These are phyloP conservation scores for Cephalopholis sonnerati DNA, from an alignment of 2,113 vertebrate genomes.

Conservation along the genomic window DNA sequence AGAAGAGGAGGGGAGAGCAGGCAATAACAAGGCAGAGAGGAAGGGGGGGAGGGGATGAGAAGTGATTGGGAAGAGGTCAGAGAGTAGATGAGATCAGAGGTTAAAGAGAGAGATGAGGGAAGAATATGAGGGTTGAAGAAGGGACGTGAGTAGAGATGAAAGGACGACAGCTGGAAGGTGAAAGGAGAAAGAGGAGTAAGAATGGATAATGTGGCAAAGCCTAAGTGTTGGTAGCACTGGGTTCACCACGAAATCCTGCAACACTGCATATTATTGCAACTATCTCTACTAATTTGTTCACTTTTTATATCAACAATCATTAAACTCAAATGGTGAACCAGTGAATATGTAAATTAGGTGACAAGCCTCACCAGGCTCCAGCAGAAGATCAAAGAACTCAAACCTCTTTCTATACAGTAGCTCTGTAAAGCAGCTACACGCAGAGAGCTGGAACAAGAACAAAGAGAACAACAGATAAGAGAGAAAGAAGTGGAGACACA, in stretches of 20 bases:
- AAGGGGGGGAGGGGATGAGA: neutral
- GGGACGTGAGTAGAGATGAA: neutral
- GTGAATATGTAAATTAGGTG: neutral
- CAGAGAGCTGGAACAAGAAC: neutral
- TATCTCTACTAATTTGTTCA: neutral
- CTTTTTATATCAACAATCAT: neutral
- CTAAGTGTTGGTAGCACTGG: too few species aligned
- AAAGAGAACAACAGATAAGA: neutral
- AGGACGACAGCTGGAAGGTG: neutral
- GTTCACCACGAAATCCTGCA: too few species aligned
- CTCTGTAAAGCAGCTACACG: neutral
- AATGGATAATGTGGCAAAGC: neutral
- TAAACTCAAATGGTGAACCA: neutral
- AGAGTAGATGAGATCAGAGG: conserved; percentile 6
- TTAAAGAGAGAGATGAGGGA: conserved; percentile 16
- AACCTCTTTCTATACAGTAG: neutral
- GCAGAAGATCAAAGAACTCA: neutral
- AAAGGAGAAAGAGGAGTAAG: neutral
- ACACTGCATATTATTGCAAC: neutral
- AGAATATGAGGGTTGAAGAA: neutral
- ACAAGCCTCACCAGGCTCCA: neutral
- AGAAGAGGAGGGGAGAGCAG: neutral
- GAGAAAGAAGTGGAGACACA: neutral
- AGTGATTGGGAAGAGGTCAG: neutral
- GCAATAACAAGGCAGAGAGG: neutral